phyloP scores from a whole-genome alignment of 2,888 invertebrate genomes.

The Melikaiella ostensackeni region DNA sequence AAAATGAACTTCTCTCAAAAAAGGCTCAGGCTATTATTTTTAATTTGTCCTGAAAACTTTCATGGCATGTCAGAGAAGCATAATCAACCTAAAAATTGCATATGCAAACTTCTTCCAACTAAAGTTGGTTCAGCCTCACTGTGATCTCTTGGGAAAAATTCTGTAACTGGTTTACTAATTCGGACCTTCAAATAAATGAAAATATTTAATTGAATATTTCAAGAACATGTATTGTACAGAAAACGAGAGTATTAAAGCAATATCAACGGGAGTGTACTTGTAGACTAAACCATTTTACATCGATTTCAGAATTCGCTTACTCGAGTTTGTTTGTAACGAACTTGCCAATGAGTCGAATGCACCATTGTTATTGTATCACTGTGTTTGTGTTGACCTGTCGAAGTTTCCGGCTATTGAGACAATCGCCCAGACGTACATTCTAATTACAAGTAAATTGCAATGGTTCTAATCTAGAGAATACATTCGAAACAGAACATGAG shows the following conservation, averaged over 20 bases:
- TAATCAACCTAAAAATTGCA: no score
- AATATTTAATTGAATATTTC: background rate
- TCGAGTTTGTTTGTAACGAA: constrained; percentile 16
- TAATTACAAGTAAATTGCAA: constrained; percentile 11
- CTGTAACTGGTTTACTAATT: no score
- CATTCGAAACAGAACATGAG: background rate
- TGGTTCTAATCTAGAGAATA: constrained; percentile 15
- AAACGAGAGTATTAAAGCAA: background rate
- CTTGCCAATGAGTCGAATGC: constrained; percentile 17
- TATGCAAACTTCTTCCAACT: no score
- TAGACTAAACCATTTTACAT: constrained; percentile 15
- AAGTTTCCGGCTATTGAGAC: constrained; percentile 7
- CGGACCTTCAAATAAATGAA: background rate
- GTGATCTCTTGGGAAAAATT: no score
- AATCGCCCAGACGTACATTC: background rate
- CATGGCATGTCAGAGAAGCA: no score
- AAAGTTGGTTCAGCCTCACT: no score
- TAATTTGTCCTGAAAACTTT: no score
- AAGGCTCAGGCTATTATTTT: no score
- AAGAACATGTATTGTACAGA: background rate
- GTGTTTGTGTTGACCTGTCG: constrained; percentile 1
- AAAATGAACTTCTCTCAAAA: no score
- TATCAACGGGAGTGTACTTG: background rate
- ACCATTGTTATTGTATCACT: constrained; percentile 5
- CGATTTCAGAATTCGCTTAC: constrained; percentile 4